Conservation (phyloP, 2,888 invertebrate genomes). For the Galerucella nymphaeae region DNA sequence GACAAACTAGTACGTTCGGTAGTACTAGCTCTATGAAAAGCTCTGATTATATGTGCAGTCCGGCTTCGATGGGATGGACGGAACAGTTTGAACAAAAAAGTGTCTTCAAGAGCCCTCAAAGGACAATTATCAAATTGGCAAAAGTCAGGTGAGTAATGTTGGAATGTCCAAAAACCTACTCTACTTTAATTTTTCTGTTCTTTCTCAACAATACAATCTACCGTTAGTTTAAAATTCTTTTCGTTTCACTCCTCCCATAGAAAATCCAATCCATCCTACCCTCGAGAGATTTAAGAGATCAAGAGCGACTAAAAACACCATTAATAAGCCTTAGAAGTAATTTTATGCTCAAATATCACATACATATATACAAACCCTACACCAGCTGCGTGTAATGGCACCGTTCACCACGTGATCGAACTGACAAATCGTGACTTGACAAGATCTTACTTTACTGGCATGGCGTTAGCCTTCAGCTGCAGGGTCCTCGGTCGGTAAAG, state of each 20-base stretch:
- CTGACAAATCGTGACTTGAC: constrained; percentile 58
- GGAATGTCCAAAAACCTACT: no score
- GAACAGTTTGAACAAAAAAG: constrained; percentile 46
- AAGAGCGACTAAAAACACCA: constrained; percentile 12
- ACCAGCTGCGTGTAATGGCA: constrained; percentile 54
- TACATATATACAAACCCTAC: constrained; percentile 28
- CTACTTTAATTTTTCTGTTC: no score
- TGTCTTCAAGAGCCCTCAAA: constrained; percentile 59
- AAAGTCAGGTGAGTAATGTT: constrained; percentile 59
- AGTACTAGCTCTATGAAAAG: constrained; percentile 61
- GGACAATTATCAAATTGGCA: constrained; percentile 61
- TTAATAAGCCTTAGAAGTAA: constrained; percentile 20
- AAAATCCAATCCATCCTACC: neutral
- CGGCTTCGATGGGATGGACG: constrained; percentile 41
- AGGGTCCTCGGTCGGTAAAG: constrained; percentile 41
- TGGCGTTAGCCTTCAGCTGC: constrained; percentile 47
- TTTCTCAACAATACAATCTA: no score
- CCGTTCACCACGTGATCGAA: constrained; percentile 57
- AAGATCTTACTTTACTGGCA: constrained; percentile 48
- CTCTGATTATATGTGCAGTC: constrained; percentile 57
- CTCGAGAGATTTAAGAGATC: constrained; percentile 5
- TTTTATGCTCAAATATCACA: constrained; percentile 25
- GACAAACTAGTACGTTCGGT: constrained; percentile 48
- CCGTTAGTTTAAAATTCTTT: neutral
- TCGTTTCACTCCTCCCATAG: neutral